These are phyloP conservation scores for Whitmania pigra DNA, from an alignment of 1,140 invertebrate genomes.

Conservation along the genomic window DNA sequence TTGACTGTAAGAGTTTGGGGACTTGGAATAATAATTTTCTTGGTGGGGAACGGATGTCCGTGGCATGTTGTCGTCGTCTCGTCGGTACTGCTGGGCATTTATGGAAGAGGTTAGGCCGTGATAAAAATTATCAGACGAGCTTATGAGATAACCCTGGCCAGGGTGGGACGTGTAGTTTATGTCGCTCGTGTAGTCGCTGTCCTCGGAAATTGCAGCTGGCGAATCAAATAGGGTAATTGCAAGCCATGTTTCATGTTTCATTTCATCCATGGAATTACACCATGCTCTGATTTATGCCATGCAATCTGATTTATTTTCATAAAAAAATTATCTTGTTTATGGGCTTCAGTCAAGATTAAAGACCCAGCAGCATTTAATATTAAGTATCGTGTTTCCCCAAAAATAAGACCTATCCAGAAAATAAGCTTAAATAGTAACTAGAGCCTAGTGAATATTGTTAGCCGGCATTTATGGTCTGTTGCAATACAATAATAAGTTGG, in stretches of 20 bases:
- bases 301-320: not conserved
- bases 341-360: too few species aligned
- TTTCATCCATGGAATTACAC: not conserved
- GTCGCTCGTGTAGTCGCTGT: conserved; percentile 90
- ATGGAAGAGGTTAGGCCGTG: conserved; percentile 26
- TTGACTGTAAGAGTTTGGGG: not conserved
- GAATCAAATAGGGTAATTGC: conserved; percentile 14
- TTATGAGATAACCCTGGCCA: conserved; percentile 41
- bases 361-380: too few species aligned
- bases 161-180: conserved; percentile 76
- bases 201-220: conserved; percentile 83
- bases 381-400: too few species aligned
- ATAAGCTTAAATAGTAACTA: too few species aligned
- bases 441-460: too few species aligned
- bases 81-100: conserved; percentile 25
- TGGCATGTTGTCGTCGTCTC: conserved; percentile 24
- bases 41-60: too few species aligned
- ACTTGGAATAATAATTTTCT: too few species aligned
- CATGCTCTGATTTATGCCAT: not conserved
- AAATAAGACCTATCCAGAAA: too few species aligned
- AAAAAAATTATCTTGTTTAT: not conserved
- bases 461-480: too few species aligned
- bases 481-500: too few species aligned
- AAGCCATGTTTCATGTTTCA: not conserved
- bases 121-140: conserved; percentile 21